phyloP scores from a whole-genome alignment of 2,797 vertebrate genomes.

The Zenarchopterus dispar region DNA sequence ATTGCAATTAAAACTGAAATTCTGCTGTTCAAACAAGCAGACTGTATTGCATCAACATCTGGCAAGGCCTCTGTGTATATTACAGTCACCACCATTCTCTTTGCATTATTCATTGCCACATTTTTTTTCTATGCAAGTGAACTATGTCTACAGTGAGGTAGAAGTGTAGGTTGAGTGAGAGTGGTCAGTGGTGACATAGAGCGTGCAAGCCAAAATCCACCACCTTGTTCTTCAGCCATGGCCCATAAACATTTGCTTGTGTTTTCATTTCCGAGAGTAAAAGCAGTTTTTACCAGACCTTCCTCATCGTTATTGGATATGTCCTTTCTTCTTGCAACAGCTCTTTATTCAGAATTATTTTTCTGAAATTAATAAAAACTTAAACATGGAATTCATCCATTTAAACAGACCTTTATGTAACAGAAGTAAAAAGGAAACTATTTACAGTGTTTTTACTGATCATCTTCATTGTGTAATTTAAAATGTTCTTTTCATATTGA shows the following conservation, averaged over 20 bases:
- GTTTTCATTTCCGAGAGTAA: constrained; percentile 70
- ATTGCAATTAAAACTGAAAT: constrained; percentile 49
- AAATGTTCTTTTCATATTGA: too few relatives aligned
- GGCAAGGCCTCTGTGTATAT: constrained; percentile 54
- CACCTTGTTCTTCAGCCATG: constrained; percentile 54
- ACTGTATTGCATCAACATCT: constrained; percentile 62
- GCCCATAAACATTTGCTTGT: constrained; percentile 59
- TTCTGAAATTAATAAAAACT: not conserved
- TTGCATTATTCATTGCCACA: constrained; percentile 44
- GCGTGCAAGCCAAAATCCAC: constrained; percentile 49
- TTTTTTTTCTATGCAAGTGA: constrained; percentile 62
- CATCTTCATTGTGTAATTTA: too few relatives aligned
- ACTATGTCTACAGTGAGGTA: constrained; percentile 43
- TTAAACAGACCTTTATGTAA: too few relatives aligned
- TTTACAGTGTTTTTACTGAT: too few relatives aligned
- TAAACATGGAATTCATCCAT: too few relatives aligned
- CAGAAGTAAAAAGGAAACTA: too few relatives aligned
- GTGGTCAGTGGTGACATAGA: constrained; percentile 15
- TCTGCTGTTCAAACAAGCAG: constrained; percentile 59
- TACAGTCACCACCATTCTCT: constrained; percentile 56
- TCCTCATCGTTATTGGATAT: constrained; percentile 52
- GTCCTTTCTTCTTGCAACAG: constrained; percentile 14
- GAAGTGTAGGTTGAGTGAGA: constrained; percentile 32
- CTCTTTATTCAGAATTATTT: not conserved
- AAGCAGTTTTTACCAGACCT: constrained; percentile 58